phyloP scores from a whole-genome alignment of 2,888 invertebrate species.

The Ophioninae sp. region DNA sequence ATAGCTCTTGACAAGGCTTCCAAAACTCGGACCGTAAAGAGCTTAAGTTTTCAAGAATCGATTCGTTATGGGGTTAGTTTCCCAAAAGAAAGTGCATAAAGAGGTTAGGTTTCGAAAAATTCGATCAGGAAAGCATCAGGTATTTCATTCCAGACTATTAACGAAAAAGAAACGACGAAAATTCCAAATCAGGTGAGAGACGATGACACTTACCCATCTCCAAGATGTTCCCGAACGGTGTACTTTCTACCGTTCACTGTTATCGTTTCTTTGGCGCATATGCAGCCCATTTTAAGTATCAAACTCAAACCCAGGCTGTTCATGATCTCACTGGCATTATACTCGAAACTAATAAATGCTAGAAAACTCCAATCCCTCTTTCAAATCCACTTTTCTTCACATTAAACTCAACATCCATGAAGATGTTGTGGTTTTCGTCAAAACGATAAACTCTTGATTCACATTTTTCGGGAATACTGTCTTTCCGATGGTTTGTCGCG shows the following conservation, averaged over 20 bases:
- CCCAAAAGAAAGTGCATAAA: background rate
- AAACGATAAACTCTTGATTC: background rate
- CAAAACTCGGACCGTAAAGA: background rate
- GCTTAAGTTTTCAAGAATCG: background rate
- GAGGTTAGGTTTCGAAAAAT: background rate
- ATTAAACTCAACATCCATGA: conserved; percentile 7
- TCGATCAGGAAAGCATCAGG: background rate
- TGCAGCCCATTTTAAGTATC: conserved; percentile 88
- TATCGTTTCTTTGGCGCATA: conserved; percentile 88
- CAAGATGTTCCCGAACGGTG: conserved; percentile 86
- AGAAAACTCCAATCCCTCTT: background rate
- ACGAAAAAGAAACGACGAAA: background rate
- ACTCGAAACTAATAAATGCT: conserved; percentile 25
- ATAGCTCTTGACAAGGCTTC: background rate
- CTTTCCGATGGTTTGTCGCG: background rate
- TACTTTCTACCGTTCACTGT: conserved; percentile 88
- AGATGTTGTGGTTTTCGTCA: background rate
- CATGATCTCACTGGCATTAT: conserved; percentile 80
- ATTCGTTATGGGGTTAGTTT: background rate
- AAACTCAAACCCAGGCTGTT: conserved; percentile 87
- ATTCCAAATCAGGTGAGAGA: background rate
- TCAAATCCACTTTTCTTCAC: conserved; percentile 13
- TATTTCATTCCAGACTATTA: background rate
- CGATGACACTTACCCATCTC: conserved; percentile 85
- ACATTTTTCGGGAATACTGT: background rate